A percentile compares a stretch with the other conserved stretches of the same genome.
These are phyloP conservation scores for Lethrus apterus DNA, from an alignment of 1,140 invertebrate species.

Conservation along the genomic window DNA sequence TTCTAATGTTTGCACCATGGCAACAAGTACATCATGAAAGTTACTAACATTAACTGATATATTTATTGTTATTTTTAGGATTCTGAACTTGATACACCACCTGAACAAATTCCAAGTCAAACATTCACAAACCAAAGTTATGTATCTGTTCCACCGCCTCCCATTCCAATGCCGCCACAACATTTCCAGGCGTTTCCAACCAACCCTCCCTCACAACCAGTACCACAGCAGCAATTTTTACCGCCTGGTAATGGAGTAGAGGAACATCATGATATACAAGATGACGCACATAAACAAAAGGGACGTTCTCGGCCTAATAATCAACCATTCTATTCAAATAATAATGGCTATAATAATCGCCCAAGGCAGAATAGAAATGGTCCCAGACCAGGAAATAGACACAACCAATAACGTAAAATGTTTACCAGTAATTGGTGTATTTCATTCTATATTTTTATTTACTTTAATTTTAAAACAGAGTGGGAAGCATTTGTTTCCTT, in stretches of 20 bases:
- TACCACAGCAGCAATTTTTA: slow-evolving; percentile 15
- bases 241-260: slow-evolving; percentile 15
- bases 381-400: slow-evolving; percentile 19
- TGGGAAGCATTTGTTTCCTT: no score
- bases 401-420: slow-evolving; percentile 15
- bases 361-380: slow-evolving; percentile 29
- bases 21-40: neutral
- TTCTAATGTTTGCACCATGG: neutral
- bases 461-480: no score
- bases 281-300: slow-evolving; percentile 22
- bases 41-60: neutral
- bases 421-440: no score
- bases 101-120: slow-evolving; percentile 57
- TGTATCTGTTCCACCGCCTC: slow-evolving; percentile 28
- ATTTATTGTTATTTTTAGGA: slow-evolving; percentile 45
- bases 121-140: slow-evolving; percentile 75
- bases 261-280: slow-evolving; percentile 17
- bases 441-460: no score
- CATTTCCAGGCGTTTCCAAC: slow-evolving; percentile 25
- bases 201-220: slow-evolving; percentile 16
- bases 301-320: slow-evolving; percentile 22
- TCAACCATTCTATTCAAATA: slow-evolving; percentile 33
- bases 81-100: slow-evolving; percentile 64
- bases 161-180: slow-evolving; percentile 33
- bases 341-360: slow-evolving; percentile 35